Percentiles rank a stretch among this genome's conserved stretches.
Conservation (phyloP, 1,140 invertebrate species). For the Drosophila ambigua region DNA sequence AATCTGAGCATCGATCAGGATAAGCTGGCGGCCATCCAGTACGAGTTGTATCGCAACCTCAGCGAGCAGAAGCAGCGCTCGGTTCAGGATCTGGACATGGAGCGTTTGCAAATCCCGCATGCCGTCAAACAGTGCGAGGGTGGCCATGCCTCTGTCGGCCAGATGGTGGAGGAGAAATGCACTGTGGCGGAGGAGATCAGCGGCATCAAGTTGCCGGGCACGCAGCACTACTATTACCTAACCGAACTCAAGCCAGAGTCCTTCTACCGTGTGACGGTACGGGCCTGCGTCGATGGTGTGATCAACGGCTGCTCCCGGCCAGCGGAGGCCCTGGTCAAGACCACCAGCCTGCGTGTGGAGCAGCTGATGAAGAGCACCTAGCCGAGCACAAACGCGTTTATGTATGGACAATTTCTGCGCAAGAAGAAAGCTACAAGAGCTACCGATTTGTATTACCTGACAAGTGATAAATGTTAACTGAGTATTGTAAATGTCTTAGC, state of each 20-base stretch:
- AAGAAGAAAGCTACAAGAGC: neutral
- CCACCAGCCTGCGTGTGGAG: constrained; percentile 49
- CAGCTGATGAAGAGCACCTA: constrained; percentile 43
- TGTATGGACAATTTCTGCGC: neutral
- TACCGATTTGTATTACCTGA: constrained; percentile 19
- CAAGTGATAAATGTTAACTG: constrained; percentile 40
- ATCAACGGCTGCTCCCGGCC: constrained; percentile 69
- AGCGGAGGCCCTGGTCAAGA: constrained; percentile 34
- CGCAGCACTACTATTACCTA: constrained; percentile 46
- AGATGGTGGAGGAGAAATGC: constrained; percentile 64
- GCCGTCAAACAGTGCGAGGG: constrained; percentile 41
- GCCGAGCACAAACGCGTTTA: too few relatives aligned
- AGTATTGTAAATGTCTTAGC: constrained; percentile 44
- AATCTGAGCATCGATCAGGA: neutral
- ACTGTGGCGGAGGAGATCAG: constrained; percentile 29
- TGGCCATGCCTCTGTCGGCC: constrained; percentile 31
- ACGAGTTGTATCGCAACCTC: constrained; percentile 29
- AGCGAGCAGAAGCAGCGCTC: constrained; percentile 25
- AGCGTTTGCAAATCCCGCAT: constrained; percentile 40
- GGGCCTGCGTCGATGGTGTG: constrained; percentile 62
- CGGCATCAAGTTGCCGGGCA: constrained; percentile 42
- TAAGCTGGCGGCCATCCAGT: constrained; percentile 7
- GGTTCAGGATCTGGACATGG: constrained; percentile 48
- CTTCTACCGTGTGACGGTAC: constrained; percentile 58
- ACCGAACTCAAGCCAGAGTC: constrained; percentile 32